These are phyloP conservation scores for Caenorhabditis briggsae DNA, from an alignment of 1,140 invertebrate genomes.

Conservation along the genomic window DNA sequence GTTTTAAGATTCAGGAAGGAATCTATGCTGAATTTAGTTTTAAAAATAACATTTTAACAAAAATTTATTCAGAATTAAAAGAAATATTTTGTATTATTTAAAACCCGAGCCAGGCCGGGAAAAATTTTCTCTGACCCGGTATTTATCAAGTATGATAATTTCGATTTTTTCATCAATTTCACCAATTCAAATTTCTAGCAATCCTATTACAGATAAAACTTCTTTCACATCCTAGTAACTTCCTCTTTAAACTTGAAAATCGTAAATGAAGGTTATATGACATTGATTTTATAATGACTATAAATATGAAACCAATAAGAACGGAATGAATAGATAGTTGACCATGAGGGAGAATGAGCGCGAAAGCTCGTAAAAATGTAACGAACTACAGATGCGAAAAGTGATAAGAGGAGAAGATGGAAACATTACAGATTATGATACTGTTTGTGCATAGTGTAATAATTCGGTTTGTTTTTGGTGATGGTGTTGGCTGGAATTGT, in stretches of 20 bases:
- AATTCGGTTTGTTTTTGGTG: not conserved
- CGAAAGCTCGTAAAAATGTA: constrained; percentile 36
- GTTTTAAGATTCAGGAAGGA: too few relatives aligned
- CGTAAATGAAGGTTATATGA: not conserved
- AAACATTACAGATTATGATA: constrained; percentile 32
- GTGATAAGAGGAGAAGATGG: constrained; percentile 17
- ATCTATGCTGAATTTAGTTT: too few relatives aligned
- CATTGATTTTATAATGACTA: constrained; percentile 24
- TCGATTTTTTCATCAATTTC: too few relatives aligned
- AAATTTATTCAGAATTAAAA: too few relatives aligned
- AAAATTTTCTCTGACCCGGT: too few relatives aligned
- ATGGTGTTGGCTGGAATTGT: not conserved
- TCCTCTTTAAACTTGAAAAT: not conserved
- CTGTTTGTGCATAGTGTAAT: constrained; percentile 44
- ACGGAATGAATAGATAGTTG: constrained; percentile 3
- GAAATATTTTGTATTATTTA: too few relatives aligned
- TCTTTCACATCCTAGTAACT: not conserved
- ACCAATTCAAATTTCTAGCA: too few relatives aligned
- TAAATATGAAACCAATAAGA: constrained; percentile 17
- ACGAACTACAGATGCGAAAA: constrained; percentile 54
- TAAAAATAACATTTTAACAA: too few relatives aligned
- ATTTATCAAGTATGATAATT: too few relatives aligned
- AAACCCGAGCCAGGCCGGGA: too few relatives aligned
- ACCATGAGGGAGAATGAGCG: not conserved
- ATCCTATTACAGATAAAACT: not conserved